Evolutionary conservation across 2,888 invertebrate species (phyloP).

Genomic region (Pyrrhia umbra): DNA sequence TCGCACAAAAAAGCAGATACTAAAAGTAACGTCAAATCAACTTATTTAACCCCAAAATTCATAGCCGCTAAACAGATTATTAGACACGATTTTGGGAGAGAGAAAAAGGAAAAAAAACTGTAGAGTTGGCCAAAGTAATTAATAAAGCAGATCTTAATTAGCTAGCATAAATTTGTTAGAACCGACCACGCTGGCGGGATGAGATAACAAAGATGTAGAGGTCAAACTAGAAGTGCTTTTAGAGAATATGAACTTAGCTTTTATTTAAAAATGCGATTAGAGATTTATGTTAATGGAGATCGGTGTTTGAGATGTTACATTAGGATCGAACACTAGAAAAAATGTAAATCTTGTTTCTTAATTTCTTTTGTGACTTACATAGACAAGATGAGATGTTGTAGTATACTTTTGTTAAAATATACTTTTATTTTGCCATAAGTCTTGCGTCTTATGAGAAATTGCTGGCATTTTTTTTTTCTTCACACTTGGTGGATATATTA

Average conservation of each 20-base stretch:
- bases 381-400: too few relatives aligned
- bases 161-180: conserved; percentile 75
- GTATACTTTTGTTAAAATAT: too few relatives aligned
- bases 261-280: neutral
- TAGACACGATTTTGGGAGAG: conserved; percentile 54
- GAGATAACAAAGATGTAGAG: conserved; percentile 31
- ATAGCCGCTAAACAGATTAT: conserved; percentile 55
- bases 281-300: too few relatives aligned
- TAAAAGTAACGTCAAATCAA: conserved; percentile 34
- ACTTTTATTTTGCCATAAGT: too few relatives aligned
- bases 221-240: conserved; percentile 27
- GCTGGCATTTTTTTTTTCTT: too few relatives aligned
- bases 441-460: too few relatives aligned
- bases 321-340: too few relatives aligned
- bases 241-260: neutral
- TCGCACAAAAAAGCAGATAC: neutral
- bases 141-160: conserved; percentile 85
- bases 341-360: too few relatives aligned
- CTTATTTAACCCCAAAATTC: conserved; percentile 33
- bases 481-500: too few relatives aligned
- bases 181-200: conserved; percentile 63
- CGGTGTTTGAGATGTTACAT: too few relatives aligned
- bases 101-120: conserved; percentile 58
- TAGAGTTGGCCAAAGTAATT: conserved; percentile 73
- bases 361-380: too few relatives aligned